Evolutionary conservation across 2,113 vertebrate genomes (phyloP).

Genomic region (Rhea americana): DNA sequence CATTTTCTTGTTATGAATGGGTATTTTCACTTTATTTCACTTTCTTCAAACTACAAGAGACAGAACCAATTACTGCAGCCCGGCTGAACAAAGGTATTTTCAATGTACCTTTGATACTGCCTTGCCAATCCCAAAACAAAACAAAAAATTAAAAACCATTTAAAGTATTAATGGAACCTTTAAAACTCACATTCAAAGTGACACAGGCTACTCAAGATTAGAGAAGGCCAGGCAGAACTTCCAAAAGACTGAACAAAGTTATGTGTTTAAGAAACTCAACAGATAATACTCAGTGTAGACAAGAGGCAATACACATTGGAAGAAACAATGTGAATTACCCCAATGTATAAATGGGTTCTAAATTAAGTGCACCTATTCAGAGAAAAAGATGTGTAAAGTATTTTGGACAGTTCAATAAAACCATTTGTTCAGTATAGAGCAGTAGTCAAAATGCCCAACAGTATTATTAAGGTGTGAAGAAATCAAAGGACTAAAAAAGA

Average conservation of each 20-base stretch:
- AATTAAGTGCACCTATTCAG: conserved; percentile 61
- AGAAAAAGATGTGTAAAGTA: conserved; percentile 48
- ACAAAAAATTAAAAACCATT: conserved; percentile 61
- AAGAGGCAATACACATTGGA: conserved; percentile 19
- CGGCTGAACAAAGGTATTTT: conserved; percentile 66
- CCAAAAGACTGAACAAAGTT: conserved; percentile 47
- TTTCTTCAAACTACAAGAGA: conserved; percentile 69
- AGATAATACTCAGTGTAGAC: conserved; percentile 55
- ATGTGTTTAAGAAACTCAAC: conserved; percentile 19
- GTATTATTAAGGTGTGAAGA: conserved; percentile 41
- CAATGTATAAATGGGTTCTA: conserved; percentile 34
- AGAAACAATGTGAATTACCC: conserved; percentile 43
- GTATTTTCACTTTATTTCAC: conserved; percentile 75
- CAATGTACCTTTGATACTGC: conserved; percentile 35
- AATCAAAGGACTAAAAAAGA: not conserved
- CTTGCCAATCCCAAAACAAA: conserved; percentile 68
- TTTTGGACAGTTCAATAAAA: conserved; percentile 60
- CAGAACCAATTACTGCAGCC: conserved; percentile 69
- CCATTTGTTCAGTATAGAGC: conserved; percentile 4
- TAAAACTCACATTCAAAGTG: conserved; percentile 57
- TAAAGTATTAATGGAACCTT: conserved; percentile 57
- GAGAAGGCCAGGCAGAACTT: conserved; percentile 7
- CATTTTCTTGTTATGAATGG: conserved; percentile 80
- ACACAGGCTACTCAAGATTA: conserved; percentile 38
- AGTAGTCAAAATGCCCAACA: conserved; percentile 22